Evolutionary conservation across 2,888 invertebrate genomes (phyloP), one percentile per base, ranked within the genome.

Genomic region (Habroteleia sp.): DNA sequence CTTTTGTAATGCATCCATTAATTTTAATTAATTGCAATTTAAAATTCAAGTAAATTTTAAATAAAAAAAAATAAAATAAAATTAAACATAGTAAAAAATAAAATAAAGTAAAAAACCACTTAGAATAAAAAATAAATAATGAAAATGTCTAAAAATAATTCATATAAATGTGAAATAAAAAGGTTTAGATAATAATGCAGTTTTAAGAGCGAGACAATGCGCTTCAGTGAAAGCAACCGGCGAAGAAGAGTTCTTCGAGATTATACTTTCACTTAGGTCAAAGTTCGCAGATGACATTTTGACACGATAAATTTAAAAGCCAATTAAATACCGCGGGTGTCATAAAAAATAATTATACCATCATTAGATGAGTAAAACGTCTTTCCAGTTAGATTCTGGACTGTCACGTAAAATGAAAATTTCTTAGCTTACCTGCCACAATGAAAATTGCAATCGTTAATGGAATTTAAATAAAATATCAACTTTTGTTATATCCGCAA

Each of bases 181-280:
- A n/a, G n/a, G n/a, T n/a, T n/a, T n/a, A n/a, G n/a, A n/a, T n/a
- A n/a, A n/a, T n/a, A n/a, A n/a, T n/a, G n/a, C n/a, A n/a, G n/a
- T n/a, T n/a, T n/a, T n/a, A n/a, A n/a, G n/a, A n/a, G n/a, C n/a
- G n/a, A n/a, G n/a, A n/a, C n/a, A n/a, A n/a, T n/a, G n/a, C n/a
- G n/a, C n/a, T n/a, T n/a, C n/a, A n/a, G n/a, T n/a, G n/a, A n/a
- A n/a, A n/a, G n/a, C n/a, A n/a, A n/a, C n/a, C n/a, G n/a, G n/a
- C n/a, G n/a, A n/a, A n/a, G n/a, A n/a, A n/a, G n/a, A n/a, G 20
- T 20, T 25, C 7, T 7, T 52, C 42, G 8, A 37, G 52, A 58
- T 41, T 33, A 14, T 41, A 69, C 69, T 71, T 71, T 71, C 69
- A 54, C 69, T 31, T 16, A 8, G 62, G 52, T 52, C 46, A 60